Base-by-base conservation (phyloP, 2,888 invertebrate genomes). In the Mantis religiosa region DNA sequence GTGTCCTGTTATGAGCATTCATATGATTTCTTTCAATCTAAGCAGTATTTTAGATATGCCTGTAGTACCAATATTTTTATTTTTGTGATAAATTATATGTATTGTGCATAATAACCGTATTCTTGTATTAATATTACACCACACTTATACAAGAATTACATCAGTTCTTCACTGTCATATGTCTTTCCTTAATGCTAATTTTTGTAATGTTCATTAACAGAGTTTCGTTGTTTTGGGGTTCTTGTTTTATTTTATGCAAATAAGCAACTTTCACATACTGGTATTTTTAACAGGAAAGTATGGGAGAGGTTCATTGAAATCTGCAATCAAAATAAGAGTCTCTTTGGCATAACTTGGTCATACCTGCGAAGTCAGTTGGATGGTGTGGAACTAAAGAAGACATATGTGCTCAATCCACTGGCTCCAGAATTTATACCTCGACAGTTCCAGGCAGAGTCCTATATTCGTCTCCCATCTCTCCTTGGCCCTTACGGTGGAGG, bases 371-470 rank as follows among this genome's bases (percentile, higher is more conserved):
- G 95, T 83, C 96, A 96, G 91, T 93, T 97, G 87, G 96, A 96
- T 91, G 96, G 96, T 14, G 95, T 96, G 2, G 97, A 97, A 92
- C 93, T 97, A 91, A 96, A 96, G 91, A 96, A 96, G 90, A 96
- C 95, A 4, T 97, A 96, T 92, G 95, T 96, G 6, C 93, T 97
- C n/a, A 97, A 97, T 93, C 97, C 97, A 0, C 92, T 97, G 87
- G 97, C 97, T 0, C 96, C 96, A 0, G 97, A 97, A 92, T 97
- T 97, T 93, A 94, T 97, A 82, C 97, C 97, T 0, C 93, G 96
- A 81, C 94, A 95, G 89, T 93, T 93, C 89, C 92, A 92, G 93
- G 90, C 93, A 81, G 92, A 92, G 85, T 90, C 91, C 0, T 92
- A 91, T 88, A 91, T 91, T 88, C 90, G 90, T 82, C 89, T 91